Evolutionary conservation across 2,797 vertebrate genomes (phyloP).

Genomic region (Odontamblyopus rebecca): DNA sequence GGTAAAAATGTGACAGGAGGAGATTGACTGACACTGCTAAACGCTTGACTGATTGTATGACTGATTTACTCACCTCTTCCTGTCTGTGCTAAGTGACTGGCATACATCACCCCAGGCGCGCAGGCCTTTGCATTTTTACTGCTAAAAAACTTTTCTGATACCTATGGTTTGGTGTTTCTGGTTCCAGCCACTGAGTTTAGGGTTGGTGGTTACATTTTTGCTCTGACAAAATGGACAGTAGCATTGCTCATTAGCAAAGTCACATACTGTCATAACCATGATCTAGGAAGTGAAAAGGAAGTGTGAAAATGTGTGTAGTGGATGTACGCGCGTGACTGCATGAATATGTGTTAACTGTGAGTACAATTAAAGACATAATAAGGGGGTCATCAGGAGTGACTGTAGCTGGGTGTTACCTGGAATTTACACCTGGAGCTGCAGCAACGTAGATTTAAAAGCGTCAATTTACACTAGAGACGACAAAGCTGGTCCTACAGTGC

Average conservation of each 20-base stretch:
- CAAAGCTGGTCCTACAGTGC: too few relatives aligned
- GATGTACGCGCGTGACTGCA: too few relatives aligned
- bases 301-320: too few relatives aligned
- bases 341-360: too few relatives aligned
- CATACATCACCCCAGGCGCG: constrained; percentile 53
- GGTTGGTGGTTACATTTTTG: not conserved
- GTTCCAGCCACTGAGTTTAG: not conserved
- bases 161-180: constrained; percentile 34
- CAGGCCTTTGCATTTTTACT: constrained; percentile 19
- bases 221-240: not conserved
- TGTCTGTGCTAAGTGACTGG: constrained; percentile 58
- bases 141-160: constrained; percentile 31
- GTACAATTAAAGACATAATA: too few relatives aligned
- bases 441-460: too few relatives aligned
- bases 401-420: too few relatives aligned
- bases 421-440: too few relatives aligned
- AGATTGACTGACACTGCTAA: constrained; percentile 65
- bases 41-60: constrained; percentile 67
- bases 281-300: too few relatives aligned
- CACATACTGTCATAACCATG: too few relatives aligned
- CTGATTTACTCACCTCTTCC: constrained; percentile 67
- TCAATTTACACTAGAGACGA: too few relatives aligned
- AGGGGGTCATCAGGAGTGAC: too few relatives aligned
- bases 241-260: not conserved
- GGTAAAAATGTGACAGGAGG: constrained; percentile 34